Evolutionary conservation across 2,113 vertebrate species (phyloP), one percentile per base, ranked within the genome.

Genomic region (Mesitornis unicolor): DNA sequence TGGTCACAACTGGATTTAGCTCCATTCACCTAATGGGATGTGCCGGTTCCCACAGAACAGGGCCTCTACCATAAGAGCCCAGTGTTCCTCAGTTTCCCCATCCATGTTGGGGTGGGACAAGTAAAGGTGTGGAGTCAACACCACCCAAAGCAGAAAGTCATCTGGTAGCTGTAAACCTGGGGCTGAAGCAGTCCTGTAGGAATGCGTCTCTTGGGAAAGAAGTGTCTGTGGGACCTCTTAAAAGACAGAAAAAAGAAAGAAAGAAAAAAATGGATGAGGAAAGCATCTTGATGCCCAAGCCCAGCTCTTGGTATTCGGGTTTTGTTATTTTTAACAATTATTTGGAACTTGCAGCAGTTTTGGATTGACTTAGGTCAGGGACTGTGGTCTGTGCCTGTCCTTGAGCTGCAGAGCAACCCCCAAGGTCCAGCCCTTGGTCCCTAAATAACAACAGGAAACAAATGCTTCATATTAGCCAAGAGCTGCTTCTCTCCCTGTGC

Each of bases 1-100:
- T n/a, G n/a, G n/a, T n/a, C n/a, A n/a, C n/a, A n/a, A n/a, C n/a
- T n/a, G n/a, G n/a, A n/a, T n/a, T n/a, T n/a, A n/a, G n/a, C n/a
- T n/a, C n/a, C n/a, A n/a, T n/a, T n/a, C n/a, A n/a, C n/a, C n/a
- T n/a, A n/a, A n/a, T n/a, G n/a, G n/a, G n/a, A n/a, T n/a, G 35
- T 12, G 11, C 6, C 57, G 2, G 68, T 24, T 90, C 51, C 14
- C 24, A n/a, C n/a, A n/a, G n/a, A n/a, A n/a, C n/a, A n/a, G n/a
- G n/a, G n/a, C n/a, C n/a, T n/a, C n/a, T 22, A 24, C 63, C 2
- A 0, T 7, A 26, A 36, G 10, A 21, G 2, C 18, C 21, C 31
- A 21, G 21, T 4, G 3, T 53, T 65, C 42, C 51, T 90, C 40
- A 10, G 33, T 67, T 79, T 75, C 33, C 42, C 43, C 29, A 7